These are phyloP conservation scores for Gymnogyps californianus DNA, from an alignment of 2,113 vertebrate species.

Conservation along the genomic window DNA sequence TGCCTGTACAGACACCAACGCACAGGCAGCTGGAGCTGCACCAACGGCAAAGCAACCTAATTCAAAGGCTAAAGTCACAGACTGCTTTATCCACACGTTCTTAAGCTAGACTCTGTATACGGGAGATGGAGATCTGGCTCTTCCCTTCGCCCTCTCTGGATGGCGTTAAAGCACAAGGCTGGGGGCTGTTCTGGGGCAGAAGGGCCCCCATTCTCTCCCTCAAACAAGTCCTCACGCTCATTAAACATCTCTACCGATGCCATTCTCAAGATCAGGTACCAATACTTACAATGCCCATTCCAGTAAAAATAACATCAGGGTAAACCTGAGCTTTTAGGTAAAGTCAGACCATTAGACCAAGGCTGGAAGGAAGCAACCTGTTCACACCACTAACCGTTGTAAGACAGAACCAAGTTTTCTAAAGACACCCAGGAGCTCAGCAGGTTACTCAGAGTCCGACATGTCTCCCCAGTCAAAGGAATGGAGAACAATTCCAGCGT, in stretches of 20 bases:
- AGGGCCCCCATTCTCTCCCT: background rate
- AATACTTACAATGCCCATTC: background rate
- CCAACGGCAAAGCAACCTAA: fast-evolving
- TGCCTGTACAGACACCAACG: background rate
- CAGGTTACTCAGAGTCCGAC: conserved; percentile 75
- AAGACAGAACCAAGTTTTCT: conserved; percentile 79
- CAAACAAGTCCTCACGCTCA: background rate
- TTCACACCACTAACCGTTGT: conserved; percentile 73
- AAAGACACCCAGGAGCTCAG: conserved; percentile 80
- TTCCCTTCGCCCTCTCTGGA: background rate
- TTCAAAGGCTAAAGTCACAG: background rate
- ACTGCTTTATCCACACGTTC: fast-evolving
- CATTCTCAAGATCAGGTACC: background rate
- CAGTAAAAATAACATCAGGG: background rate
- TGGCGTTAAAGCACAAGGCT: fast-evolving
- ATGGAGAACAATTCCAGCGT: conserved; percentile 77
- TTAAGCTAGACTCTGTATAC: background rate
- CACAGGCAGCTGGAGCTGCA: background rate
- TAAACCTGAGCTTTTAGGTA: background rate
- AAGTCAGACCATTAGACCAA: background rate
- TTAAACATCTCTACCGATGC: background rate
- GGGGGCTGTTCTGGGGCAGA: background rate
- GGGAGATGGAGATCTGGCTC: background rate
- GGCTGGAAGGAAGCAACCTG: background rate
- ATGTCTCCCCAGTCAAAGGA: conserved; percentile 69